Base-by-base conservation (phyloP, 2,888 invertebrate genomes). In the Heliconius aoede region DNA sequence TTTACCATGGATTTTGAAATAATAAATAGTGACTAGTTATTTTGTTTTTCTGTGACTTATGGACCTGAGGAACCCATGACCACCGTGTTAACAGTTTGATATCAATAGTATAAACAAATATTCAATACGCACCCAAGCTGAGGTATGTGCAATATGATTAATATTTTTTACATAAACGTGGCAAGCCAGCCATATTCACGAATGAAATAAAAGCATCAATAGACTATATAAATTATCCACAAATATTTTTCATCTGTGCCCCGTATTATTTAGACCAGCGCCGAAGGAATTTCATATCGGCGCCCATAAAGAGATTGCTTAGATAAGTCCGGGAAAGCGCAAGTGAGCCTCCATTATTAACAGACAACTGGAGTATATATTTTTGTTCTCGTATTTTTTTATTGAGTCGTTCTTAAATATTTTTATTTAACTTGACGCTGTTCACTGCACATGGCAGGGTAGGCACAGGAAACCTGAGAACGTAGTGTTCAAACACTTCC, bases 251-350 rank as follows among this genome's bases (percentile, higher is more conserved):
- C 75, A 75, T 75, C 75, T 55, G 36, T n/a, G 58, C 4, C 58
- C 13, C 28, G 40, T 55, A 71, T 80, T 40, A 26, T 76, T 79
- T 74, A 71, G 24, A 60, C 82, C 77, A 62, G 24, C 30, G 40
- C 62, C 62, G 26, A 30, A 83, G 79, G 85, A 86, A 86, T 86
- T 86, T 86, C 85, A 85, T 86, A 85, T 85, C 82, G 76, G 78
- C 80, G 73, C 9, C 78, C 79, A 82, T 84, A 82, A 82, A 81
- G 77, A 80, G 83, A 85, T 84, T 76, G 82, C 83, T 82, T 77
- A 73, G 76, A 80, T 81, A 80, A 81, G 80, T 80, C 78, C 77
- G 61, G 72, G 60, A 68, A 61, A 65, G 36, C 51, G n/a, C 73
- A 58, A 77, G 58, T 73, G 72, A 40, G 69, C 71, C 15, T 36